Evolutionary conservation across 2,888 invertebrate species (phyloP), one percentile per base, ranked within the genome.

Genomic region (Vesta saturnalis): DNA sequence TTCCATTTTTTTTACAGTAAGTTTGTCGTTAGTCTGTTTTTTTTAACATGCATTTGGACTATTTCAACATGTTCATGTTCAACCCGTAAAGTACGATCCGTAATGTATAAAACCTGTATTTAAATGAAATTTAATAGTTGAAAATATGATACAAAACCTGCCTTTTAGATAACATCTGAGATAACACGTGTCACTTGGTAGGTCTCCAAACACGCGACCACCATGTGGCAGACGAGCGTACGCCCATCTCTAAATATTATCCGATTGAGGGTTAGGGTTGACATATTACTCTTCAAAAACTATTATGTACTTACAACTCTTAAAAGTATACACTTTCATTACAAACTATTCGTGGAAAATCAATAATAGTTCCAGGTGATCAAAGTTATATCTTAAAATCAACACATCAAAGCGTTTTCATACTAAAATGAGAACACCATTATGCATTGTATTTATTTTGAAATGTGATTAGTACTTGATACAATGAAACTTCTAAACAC

Each of bases 181-280:
- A 73, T 77, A 69, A 67, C 80, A 80, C 79, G 80, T 78, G 78
- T 76, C 80, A 79, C 78, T 80, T 80, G 77, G 77, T 77, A 78
- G 81, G 79, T 79, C 80, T 79, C 78, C 43, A 55, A 74, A 76
- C 83, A 83, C 83, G 82, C 81, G 83, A 83, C 82, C 78, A 76
- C 76, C 82, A 83, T 82, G 82, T 82, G 82, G 81, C 77, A 72
- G 72, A 74, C 75, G 76, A 69, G 71, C 68, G 72, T 63, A 62
- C 68, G 71, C 71, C 71, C 70, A 70, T 65, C 64, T 65, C 60
- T 43, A 65, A 69, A 69, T 35, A 69, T 69, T 65, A 69, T 69
- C 69, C 69, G 64, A 60, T 69, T 64, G 60, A 35, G 54, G 61
- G 64, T 64, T 69, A 58, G 69, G 69, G 69, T 69, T 64, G 69